A percentile compares a stretch with the other conserved stretches of the same genome.
These are phyloP conservation scores for Panthera leo DNA, from an alignment of 2,113 vertebrate genomes.

Conservation along the genomic window DNA sequence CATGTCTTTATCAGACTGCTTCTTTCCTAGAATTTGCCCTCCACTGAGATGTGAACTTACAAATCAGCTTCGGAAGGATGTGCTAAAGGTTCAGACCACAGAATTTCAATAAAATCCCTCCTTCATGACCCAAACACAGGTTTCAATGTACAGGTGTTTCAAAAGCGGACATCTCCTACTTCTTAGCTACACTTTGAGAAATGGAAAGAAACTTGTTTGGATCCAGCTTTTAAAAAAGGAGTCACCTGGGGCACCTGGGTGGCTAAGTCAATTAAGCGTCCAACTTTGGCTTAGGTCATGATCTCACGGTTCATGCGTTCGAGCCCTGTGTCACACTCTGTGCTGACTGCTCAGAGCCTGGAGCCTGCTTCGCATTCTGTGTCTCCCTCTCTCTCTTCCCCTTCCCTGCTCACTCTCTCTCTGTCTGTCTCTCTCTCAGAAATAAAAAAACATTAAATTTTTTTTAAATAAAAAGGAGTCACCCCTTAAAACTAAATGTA, in stretches of 20 bases:
- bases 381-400: no score
- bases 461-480: neutral
- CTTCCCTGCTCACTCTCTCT: no score
- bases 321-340: no score
- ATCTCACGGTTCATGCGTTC: no score
- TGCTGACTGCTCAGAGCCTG: no score
- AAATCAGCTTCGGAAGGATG: neutral
- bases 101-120: neutral
- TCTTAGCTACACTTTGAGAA: neutral
- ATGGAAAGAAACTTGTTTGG: neutral
- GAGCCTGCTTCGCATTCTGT: no score
- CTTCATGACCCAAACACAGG: neutral
- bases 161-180: neutral
- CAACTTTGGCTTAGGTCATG: no score
- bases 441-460: no score
- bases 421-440: no score
- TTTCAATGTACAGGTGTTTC: neutral
- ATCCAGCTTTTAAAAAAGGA: neutral
- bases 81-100: neutral
- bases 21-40: conserved; percentile 40
- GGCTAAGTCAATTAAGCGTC: no score
- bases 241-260: neutral
- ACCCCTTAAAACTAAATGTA: neutral
- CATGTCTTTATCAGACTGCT: neutral
- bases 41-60: neutral